Percentiles rank a stretch among this genome's conserved stretches.
Conservation (phyloP, 2,113 vertebrate species). For the Condylura cristata region DNA sequence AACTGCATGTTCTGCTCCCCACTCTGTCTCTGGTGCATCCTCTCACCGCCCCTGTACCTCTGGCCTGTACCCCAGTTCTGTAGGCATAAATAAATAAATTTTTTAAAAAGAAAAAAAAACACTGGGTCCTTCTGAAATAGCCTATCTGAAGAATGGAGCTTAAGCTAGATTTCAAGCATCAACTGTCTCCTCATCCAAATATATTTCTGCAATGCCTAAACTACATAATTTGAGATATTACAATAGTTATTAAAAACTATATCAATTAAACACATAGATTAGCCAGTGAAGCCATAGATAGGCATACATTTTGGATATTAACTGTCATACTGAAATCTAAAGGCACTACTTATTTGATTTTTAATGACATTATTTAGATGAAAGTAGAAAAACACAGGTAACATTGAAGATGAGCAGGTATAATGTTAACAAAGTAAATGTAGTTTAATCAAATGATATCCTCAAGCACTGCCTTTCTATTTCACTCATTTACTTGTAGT, state of each 20-base stretch:
- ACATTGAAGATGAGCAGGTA: not conserved
- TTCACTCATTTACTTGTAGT: not conserved
- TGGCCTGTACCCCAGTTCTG: too few species aligned
- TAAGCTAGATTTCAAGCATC: not conserved
- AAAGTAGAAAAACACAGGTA: constrained; percentile 49
- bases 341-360: constrained; percentile 32
- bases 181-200: not conserved
- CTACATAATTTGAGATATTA: not conserved
- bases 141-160: not conserved
- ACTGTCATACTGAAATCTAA: constrained; percentile 27
- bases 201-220: not conserved
- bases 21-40: too few species aligned
- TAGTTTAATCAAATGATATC: constrained; percentile 35
- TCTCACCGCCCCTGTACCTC: too few species aligned
- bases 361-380: constrained; percentile 33
- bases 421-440: not conserved
- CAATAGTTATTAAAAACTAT: not conserved
- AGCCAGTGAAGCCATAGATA: not conserved
- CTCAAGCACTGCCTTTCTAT: not conserved
- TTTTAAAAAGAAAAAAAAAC: too few species aligned
- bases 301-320: not conserved
- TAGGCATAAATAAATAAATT: too few species aligned
- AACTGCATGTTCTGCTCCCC: too few species aligned
- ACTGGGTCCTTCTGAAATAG: not conserved
- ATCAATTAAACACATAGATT: not conserved